A percentile compares a stretch with the other conserved stretches of the same genome.
Evolutionary conservation across 2,797 vertebrate genomes (phyloP).

Genomic region (Hozukius guyotensis): DNA sequence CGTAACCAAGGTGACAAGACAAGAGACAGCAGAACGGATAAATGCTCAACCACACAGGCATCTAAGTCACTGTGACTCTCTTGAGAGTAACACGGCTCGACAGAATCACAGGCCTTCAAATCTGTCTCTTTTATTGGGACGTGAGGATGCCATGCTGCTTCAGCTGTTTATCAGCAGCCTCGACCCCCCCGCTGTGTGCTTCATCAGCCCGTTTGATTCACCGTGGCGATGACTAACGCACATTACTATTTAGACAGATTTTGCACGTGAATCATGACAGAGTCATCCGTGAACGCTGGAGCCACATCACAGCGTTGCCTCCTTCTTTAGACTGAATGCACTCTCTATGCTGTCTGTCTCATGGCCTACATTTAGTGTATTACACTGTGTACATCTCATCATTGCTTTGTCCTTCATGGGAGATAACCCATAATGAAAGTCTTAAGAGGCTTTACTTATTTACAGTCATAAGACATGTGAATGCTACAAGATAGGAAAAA

Average conservation of each 20-base stretch:
- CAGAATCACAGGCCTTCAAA: background rate
- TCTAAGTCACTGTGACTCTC: background rate
- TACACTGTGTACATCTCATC: background rate
- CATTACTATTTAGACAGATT: background rate
- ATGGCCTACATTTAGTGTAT: constrained; percentile 41
- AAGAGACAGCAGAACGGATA: background rate
- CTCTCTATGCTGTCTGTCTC: constrained; percentile 19
- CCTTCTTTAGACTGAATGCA: constrained; percentile 2
- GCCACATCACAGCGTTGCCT: background rate
- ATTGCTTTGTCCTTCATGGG: constrained; percentile 18
- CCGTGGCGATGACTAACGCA: background rate
- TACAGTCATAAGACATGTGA: background rate
- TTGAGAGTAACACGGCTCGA: background rate
- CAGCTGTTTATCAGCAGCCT: background rate
- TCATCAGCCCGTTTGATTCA: background rate
- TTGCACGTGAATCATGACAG: background rate
- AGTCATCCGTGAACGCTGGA: background rate
- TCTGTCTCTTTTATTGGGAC: background rate
- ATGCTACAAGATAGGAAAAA: background rate
- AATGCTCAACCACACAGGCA: background rate
- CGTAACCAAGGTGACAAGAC: background rate
- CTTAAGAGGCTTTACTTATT: constrained; percentile 44
- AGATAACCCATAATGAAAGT: constrained; percentile 27
- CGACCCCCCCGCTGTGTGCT: background rate
- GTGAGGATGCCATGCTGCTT: background rate